Conservation (phyloP, 2,888 invertebrate genomes). For the Acleris sparsana region DNA sequence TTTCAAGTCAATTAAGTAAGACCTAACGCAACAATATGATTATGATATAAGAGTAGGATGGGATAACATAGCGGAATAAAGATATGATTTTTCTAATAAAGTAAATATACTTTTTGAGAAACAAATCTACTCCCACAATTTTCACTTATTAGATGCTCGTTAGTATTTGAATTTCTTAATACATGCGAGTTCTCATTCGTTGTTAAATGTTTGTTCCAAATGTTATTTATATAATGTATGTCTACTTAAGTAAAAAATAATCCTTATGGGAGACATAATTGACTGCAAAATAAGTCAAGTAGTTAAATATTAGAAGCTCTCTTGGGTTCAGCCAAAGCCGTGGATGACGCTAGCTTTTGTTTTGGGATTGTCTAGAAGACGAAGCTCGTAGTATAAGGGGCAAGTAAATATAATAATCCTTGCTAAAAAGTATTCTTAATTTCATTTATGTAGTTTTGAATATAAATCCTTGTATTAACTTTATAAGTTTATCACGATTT, state of each 20-base stretch:
- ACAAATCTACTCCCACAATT: neutral
- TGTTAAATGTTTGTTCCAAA: slow-evolving; percentile 40
- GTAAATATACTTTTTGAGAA: too few species aligned
- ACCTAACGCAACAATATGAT: too few species aligned
- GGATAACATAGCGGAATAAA: too few species aligned
- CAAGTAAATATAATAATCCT: slow-evolving; percentile 53
- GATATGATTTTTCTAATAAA: too few species aligned
- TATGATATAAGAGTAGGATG: too few species aligned
- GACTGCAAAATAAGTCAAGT: neutral
- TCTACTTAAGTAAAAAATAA: neutral
- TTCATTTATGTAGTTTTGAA: slow-evolving; percentile 42
- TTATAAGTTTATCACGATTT: slow-evolving; percentile 72
- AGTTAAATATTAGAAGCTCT: neutral
- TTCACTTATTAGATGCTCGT: neutral
- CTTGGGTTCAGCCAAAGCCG: slow-evolving; percentile 1
- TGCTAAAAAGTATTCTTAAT: slow-evolving; percentile 44
- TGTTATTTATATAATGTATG: neutral
- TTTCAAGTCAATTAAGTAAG: too few species aligned
- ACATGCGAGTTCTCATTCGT: slow-evolving; percentile 45
- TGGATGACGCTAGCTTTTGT: neutral
- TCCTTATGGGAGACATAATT: neutral
- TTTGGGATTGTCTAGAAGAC: slow-evolving; percentile 13
- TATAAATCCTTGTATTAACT: slow-evolving; percentile 65
- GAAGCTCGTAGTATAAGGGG: slow-evolving; percentile 42
- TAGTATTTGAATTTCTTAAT: neutral